Percentiles rank a stretch among this genome's conserved stretches.
Conservation (phyloP, 2,797 vertebrate species). For the Molossus molossus region DNA sequence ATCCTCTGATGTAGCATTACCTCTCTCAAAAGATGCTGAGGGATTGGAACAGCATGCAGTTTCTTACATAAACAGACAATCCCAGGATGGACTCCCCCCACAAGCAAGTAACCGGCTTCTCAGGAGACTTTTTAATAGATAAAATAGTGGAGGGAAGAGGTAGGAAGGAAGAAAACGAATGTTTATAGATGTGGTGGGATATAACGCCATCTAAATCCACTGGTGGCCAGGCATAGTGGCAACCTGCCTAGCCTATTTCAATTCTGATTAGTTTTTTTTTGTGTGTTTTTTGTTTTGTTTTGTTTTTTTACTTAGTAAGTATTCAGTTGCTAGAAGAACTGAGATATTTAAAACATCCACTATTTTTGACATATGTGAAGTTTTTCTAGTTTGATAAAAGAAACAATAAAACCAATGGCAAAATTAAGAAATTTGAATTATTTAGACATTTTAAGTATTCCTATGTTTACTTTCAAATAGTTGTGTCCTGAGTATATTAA, state of each 20-base stretch:
- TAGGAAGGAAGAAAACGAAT: not conserved
- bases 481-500: not conserved
- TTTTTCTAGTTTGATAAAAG: constrained; percentile 56
- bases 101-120: not conserved
- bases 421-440: constrained; percentile 35
- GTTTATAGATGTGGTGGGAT: not conserved
- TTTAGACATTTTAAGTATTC: constrained; percentile 46
- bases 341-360: constrained; percentile 18
- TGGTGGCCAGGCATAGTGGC: not conserved
- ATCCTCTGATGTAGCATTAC: not conserved
- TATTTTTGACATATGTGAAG: constrained; percentile 24
- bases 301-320: not conserved
- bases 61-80: not conserved
- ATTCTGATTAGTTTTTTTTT: not conserved
- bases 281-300: not conserved
- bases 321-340: not conserved
- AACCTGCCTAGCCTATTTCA: not conserved
- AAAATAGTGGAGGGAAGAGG: not conserved
- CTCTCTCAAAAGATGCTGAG: not conserved
- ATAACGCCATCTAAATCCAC: not conserved
- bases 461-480: not conserved
- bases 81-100: not conserved
- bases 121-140: not conserved
- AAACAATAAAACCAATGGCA: constrained; percentile 41
- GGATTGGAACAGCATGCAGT: not conserved